These are phyloP conservation scores for Conus betulinus DNA, from an alignment of 1,140 invertebrate species.

Conservation along the genomic window DNA sequence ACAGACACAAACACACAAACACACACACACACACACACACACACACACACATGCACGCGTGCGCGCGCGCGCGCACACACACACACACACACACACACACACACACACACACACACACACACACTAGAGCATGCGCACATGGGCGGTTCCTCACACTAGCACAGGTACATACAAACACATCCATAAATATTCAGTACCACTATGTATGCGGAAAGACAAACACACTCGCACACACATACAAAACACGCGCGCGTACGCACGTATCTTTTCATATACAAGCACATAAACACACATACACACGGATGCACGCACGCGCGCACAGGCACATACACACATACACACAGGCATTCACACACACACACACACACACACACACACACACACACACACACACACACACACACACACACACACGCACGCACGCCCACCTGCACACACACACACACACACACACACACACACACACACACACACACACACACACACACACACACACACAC, in stretches of 20 bases:
- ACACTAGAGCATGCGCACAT: no score
- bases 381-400: slow-evolving; percentile 54
- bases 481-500: slow-evolving; percentile 53
- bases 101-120: no score
- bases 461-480: slow-evolving; percentile 53
- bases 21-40: no score
- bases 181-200: neutral
- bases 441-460: slow-evolving; percentile 53
- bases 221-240: neutral
- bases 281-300: slow-evolving; percentile 51
- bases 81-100: no score
- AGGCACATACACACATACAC: slow-evolving; percentile 34
- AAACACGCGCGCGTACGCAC: neutral
- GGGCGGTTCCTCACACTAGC: no score
- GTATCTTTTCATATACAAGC: neutral
- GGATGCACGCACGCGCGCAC: no score
- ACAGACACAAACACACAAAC: no score
- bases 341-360: no score
- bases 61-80: no score
- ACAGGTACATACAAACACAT: neutral
- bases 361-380: slow-evolving; percentile 51
- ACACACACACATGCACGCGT: no score
- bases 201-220: neutral
- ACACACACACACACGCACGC: slow-evolving; percentile 48
- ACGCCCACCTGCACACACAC: no score